Conservation (phyloP, 2,113 vertebrate genomes). For the Gavia stellata region DNA sequence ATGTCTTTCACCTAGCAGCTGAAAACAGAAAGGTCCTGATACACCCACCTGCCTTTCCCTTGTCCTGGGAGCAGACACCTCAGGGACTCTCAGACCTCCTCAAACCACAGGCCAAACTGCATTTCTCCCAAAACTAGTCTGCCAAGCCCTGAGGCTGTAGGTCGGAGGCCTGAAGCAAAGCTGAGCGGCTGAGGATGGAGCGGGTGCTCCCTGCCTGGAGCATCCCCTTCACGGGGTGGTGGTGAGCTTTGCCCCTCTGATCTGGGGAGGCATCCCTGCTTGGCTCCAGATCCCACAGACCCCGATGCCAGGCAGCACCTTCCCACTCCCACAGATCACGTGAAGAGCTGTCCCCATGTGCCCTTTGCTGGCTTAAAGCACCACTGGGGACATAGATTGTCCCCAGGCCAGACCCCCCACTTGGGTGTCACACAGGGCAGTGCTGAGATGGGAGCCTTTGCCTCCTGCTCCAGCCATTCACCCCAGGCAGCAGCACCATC, state of each 20-base stretch:
- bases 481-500: not conserved
- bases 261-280: not conserved
- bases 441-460: not conserved
- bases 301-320: not conserved
- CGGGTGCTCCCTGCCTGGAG: not conserved
- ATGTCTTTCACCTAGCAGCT: not conserved
- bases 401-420: not conserved
- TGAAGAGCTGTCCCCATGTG: not conserved
- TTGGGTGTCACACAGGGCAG: not conserved
- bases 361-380: not conserved
- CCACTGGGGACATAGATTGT: accelerated
- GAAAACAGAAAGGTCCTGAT: not conserved
- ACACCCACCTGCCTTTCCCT: not conserved
- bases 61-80: not conserved
- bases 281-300: not conserved
- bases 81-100: not conserved
- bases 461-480: not conserved
- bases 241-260: not conserved
- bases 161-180: no score
- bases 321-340: not conserved
- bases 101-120: not conserved
- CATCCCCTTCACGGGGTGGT: accelerated
- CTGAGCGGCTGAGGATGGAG: not conserved
- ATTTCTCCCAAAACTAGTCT: not conserved
- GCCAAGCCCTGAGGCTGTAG: accelerated